Percentiles rank a stretch among this genome's conserved stretches.
phyloP scores from a whole-genome alignment of 2,797 vertebrate species.

The Tinamus major region DNA sequence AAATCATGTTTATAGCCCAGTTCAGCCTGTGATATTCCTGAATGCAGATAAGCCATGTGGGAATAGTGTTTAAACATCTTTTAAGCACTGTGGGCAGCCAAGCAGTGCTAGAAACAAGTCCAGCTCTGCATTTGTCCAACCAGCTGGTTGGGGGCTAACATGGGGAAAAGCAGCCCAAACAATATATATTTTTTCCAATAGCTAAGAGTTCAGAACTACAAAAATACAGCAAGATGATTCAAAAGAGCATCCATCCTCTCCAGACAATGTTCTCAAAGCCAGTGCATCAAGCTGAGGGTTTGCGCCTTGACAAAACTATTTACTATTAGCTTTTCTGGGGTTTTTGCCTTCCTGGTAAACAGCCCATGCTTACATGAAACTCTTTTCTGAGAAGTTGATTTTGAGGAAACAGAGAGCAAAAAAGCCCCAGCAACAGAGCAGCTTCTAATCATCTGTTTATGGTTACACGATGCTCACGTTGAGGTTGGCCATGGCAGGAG shows the following conservation, averaged over 20 bases:
- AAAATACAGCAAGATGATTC: background rate
- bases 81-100: background rate
- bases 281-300: background rate
- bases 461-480: background rate
- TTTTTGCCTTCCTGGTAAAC: conserved; percentile 61
- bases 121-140: background rate
- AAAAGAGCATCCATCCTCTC: background rate
- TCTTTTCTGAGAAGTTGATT: conserved; percentile 67
- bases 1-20: background rate
- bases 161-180: background rate
- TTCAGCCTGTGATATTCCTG: background rate
- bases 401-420: conserved; percentile 46
- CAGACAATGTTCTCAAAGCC: background rate
- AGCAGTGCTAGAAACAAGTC: background rate
- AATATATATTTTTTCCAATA: background rate
- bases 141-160: background rate
- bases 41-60: background rate
- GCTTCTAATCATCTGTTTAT: background rate
- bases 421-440: background rate
- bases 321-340: conserved; percentile 49
- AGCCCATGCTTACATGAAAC: conserved; percentile 48
- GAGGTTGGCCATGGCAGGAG: background rate
- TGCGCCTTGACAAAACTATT: conserved; percentile 44
- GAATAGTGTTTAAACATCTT: background rate
- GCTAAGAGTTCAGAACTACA: background rate